Evolutionary conservation across 1,140 invertebrate species (phyloP).

Genomic region (Gryllus bimaculatus): DNA sequence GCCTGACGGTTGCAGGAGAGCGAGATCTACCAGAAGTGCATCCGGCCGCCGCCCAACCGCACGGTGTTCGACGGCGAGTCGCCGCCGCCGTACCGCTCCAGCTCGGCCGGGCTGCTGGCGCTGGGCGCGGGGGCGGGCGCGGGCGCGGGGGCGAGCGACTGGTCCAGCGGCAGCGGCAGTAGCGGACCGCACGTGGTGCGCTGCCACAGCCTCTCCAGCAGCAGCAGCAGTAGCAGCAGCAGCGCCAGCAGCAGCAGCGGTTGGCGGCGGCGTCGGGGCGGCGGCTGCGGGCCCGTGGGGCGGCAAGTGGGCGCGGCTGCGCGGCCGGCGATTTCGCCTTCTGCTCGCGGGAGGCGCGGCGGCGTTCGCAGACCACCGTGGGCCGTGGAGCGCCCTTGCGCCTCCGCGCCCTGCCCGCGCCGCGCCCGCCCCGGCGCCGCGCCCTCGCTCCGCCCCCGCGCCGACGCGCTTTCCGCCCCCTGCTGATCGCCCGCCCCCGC

Average conservation of each 20-base stretch:
- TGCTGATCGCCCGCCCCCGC: conserved; percentile 24
- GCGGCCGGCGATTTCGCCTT: not conserved
- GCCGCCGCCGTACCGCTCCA: conserved; percentile 52
- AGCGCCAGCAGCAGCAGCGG: not conserved
- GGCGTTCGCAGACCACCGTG: too few relatives aligned
- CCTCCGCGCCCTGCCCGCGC: too few relatives aligned
- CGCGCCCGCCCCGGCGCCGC: too few relatives aligned
- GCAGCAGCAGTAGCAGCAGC: not conserved
- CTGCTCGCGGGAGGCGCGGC: not conserved
- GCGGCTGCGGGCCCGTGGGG: too few relatives aligned
- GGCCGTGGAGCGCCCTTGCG: too few relatives aligned
- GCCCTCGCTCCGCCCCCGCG: too few relatives aligned
- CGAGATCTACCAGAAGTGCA: conserved; percentile 57
- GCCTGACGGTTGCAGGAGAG: conserved; percentile 40
- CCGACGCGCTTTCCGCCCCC: too few relatives aligned
- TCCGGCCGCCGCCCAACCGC: conserved; percentile 59
- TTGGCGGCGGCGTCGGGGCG: not conserved
- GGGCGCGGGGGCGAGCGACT: conserved; percentile 21
- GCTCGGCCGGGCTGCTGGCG: conserved; percentile 39
- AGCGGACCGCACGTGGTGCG: conserved; percentile 29
- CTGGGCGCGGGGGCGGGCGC: conserved; percentile 23
- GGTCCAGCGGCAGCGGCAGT: conserved; percentile 26
- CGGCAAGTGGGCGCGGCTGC: not conserved
- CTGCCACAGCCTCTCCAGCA: conserved; percentile 33
- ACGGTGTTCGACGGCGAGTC: conserved; percentile 57